Evolutionary conservation across 2,888 invertebrate species (phyloP).

Genomic region (Drosophila merina): DNA sequence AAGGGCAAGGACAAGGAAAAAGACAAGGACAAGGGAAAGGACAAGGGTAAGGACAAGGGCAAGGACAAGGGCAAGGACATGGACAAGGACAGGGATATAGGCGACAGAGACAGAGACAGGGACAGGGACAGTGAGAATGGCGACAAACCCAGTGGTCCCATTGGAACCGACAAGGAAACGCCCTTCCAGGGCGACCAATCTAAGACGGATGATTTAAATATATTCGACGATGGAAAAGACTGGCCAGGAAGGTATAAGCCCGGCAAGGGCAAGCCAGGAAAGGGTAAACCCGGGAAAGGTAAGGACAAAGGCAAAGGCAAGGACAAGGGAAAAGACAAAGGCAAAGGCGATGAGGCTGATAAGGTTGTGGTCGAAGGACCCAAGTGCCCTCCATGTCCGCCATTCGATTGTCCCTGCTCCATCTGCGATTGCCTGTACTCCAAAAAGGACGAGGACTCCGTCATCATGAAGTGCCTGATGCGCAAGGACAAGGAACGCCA

Average conservation of each 20-base stretch:
- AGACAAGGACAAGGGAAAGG: neutral
- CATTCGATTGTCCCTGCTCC: conserved; percentile 5
- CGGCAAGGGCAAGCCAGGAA: neutral
- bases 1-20: neutral
- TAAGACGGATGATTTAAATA: no score
- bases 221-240: no score
- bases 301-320: neutral
- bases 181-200: no score
- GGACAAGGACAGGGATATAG: neutral
- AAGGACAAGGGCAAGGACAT: neutral
- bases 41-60: neutral
- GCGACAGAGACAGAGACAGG: neutral
- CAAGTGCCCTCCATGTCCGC: conserved; percentile 28
- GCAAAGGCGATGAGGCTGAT: neutral
- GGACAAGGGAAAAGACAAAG: neutral
- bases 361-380: neutral
- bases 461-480: conserved; percentile 30
- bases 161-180: no score
- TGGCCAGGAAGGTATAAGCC: neutral
- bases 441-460: conserved; percentile 34
- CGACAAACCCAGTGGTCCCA: no score
- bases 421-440: conserved; percentile 10
- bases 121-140: no score
- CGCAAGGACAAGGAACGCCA: conserved; percentile 28
- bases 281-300: neutral